Conservation (phyloP, 2,113 vertebrate genomes). For the Alexandromys fortis region DNA sequence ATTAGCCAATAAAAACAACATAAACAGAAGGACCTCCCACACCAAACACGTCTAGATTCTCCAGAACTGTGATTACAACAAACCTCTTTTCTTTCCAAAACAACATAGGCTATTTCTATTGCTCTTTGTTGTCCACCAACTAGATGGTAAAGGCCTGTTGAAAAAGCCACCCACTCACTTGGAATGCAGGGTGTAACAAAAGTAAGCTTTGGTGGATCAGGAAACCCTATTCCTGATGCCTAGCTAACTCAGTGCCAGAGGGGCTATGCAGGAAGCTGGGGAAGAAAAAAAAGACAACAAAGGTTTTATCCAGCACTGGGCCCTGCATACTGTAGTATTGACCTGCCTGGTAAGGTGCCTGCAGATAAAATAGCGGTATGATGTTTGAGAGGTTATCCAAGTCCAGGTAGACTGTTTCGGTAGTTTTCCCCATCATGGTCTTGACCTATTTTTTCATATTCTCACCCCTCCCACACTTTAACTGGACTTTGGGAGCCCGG, state of each 20-base stretch:
- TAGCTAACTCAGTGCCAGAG: not conserved
- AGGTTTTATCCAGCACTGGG: not conserved
- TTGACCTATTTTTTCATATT: too few relatives aligned
- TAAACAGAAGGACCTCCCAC: too few relatives aligned
- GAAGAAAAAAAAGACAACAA: not conserved
- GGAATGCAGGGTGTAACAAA: not conserved
- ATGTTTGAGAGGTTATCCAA: not conserved
- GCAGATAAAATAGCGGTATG: not conserved
- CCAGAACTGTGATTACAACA: not conserved
- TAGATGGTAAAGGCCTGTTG: not conserved
- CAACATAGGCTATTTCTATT: not conserved
- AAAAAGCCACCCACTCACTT: not conserved
- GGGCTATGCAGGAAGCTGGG: not conserved
- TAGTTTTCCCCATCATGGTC: too few relatives aligned
- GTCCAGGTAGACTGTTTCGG: too few relatives aligned
- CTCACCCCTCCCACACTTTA: too few relatives aligned
- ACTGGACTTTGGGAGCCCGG: too few relatives aligned
- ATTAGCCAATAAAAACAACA: too few relatives aligned
- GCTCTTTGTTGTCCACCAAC: not conserved
- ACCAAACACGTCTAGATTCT: not conserved
- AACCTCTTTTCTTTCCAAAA: not conserved
- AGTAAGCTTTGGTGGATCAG: not conserved
- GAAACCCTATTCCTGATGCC: not conserved
- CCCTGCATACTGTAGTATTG: too few relatives aligned
- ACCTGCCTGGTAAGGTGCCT: not conserved